Evolutionary conservation across 2,797 vertebrate species (phyloP).

Genomic region (Hemibagrus guttatus): DNA sequence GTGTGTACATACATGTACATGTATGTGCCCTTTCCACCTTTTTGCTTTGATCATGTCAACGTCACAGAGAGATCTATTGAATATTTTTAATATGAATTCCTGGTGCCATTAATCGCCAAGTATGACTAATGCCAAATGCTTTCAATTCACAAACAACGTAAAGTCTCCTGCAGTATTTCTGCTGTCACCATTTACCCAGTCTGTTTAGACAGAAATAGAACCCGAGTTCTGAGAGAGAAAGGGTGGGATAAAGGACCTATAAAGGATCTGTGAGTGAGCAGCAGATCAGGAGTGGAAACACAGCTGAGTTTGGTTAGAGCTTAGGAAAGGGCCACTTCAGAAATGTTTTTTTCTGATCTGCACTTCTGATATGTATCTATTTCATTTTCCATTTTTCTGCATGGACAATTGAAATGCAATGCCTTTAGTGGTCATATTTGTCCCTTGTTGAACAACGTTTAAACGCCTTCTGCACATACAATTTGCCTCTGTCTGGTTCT

Average conservation of each 20-base stretch:
- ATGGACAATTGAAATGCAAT: slow-evolving; percentile 24
- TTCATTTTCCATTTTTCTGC: slow-evolving; percentile 35
- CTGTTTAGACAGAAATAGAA: slow-evolving; percentile 67
- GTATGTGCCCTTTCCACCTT: not conserved
- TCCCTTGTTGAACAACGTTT: slow-evolving; percentile 26
- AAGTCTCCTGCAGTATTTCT: slow-evolving; percentile 57
- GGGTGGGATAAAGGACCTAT: slow-evolving; percentile 53
- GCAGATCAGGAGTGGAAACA: slow-evolving; percentile 55
- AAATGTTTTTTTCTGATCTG: slow-evolving; percentile 31
- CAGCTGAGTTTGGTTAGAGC: slow-evolving; percentile 53
- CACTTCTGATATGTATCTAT: slow-evolving; percentile 36
- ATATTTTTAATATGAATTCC: not conserved
- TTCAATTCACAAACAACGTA: slow-evolving; percentile 55
- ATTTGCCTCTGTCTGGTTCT: slow-evolving; percentile 25
- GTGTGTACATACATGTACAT: not conserved
- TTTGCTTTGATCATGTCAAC: not conserved
- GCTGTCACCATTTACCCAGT: slow-evolving; percentile 49
- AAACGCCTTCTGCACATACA: slow-evolving; percentile 16
- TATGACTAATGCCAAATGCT: slow-evolving; percentile 24
- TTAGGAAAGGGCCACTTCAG: slow-evolving; percentile 40
- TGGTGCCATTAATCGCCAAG: not conserved
- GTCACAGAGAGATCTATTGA: not conserved
- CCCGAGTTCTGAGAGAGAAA: slow-evolving; percentile 52
- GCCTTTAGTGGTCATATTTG: slow-evolving; percentile 33
- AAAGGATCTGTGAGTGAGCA: slow-evolving; percentile 52